Conservation (phyloP, 2,888 invertebrate species). For the Acronicta aceris region DNA sequence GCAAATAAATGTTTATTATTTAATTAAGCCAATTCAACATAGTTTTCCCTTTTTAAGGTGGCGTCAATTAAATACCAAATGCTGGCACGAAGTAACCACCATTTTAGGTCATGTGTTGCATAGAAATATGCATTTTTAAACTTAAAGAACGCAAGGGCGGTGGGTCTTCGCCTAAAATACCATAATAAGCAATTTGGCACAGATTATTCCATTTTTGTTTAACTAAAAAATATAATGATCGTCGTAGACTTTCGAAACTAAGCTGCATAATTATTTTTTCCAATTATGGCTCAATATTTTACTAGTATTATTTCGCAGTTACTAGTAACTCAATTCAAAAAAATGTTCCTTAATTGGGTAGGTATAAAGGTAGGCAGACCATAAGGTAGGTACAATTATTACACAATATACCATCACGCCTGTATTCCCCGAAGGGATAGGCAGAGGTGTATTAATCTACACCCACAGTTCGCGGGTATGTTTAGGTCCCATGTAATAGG, state of each 20-base stretch:
- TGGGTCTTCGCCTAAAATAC: conserved; percentile 21
- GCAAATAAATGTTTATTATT: background rate
- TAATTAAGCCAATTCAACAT: conserved; percentile 12
- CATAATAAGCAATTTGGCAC: background rate
- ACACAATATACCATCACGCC: too few species aligned
- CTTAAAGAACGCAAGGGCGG: conserved; percentile 12
- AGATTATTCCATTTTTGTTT: background rate
- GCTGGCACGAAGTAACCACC: conserved; percentile 5
- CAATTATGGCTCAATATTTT: background rate
- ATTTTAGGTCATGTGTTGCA: conserved; percentile 23
- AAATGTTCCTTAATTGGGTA: too few species aligned
- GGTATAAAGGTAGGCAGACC: too few species aligned
- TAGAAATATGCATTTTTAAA: conserved; percentile 16
- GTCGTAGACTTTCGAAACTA: background rate
- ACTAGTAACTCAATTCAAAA: background rate
- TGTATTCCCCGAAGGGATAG: too few species aligned
- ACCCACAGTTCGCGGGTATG: too few species aligned
- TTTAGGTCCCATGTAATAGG: too few species aligned
- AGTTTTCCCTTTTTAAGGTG: conserved; percentile 21
- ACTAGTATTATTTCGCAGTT: background rate
- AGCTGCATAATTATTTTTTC: background rate
- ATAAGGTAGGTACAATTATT: too few species aligned
- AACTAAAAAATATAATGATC: background rate
- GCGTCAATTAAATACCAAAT: conserved; percentile 36
- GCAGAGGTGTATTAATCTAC: too few species aligned